These are phyloP conservation scores for Caloenas nicobarica DNA, from an alignment of 2,113 vertebrate genomes.

Conservation along the genomic window DNA sequence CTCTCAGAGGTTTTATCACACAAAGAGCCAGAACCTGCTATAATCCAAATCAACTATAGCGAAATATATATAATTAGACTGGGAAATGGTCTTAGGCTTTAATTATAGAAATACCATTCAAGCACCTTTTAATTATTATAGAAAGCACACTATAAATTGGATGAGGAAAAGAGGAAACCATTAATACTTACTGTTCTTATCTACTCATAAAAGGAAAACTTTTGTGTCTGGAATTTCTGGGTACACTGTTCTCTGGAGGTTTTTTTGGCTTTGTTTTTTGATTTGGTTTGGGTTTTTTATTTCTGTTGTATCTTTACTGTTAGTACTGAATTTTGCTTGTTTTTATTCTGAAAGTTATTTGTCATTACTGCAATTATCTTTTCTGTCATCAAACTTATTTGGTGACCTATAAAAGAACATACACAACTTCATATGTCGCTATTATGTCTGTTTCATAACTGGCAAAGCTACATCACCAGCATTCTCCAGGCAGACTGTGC, in stretches of 20 bases:
- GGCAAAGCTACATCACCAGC: background rate
- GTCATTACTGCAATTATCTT: background rate
- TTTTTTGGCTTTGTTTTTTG: background rate
- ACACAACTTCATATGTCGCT: background rate
- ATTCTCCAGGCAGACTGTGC: background rate
- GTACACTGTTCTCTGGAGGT: background rate
- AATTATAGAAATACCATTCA: background rate
- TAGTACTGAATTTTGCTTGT: background rate
- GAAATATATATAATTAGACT: background rate
- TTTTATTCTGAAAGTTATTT: background rate
- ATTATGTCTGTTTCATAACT: background rate
- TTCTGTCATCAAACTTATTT: background rate
- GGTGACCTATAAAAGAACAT: background rate
- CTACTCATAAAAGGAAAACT: background rate
- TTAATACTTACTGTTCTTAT: background rate
- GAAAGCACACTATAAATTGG: background rate
- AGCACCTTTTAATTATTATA: background rate
- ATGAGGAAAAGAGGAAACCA: background rate
- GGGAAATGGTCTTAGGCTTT: background rate
- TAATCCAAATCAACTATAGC: background rate
- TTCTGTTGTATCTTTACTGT: background rate
- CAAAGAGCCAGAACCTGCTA: background rate
- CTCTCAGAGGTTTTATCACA: background rate
- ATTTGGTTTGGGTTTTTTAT: background rate
- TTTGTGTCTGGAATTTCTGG: background rate